A percentile compares a stretch with the other conserved stretches of the same genome.
Evolutionary conservation across 2,113 vertebrate species (phyloP).

Genomic region (Psophia crepitans): DNA sequence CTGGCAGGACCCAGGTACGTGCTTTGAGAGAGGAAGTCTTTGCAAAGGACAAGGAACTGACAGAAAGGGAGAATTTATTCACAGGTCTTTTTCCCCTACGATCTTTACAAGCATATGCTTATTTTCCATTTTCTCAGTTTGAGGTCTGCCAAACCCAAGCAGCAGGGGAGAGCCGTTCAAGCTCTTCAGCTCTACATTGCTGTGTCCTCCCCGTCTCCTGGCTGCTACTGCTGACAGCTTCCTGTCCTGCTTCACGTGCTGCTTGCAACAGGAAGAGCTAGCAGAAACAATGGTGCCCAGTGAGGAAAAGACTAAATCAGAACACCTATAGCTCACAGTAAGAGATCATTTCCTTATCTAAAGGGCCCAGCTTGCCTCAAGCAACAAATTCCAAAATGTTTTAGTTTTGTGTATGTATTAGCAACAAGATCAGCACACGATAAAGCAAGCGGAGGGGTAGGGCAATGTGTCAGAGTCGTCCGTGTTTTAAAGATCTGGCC

Average conservation of each 20-base stretch:
- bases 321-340: not conserved
- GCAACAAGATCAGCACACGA: not conserved
- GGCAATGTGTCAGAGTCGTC: not conserved
- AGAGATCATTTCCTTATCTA: slow-evolving; percentile 47
- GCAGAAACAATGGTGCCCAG: slow-evolving; percentile 17
- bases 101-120: not conserved
- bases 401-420: not conserved
- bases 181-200: not conserved
- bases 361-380: slow-evolving; percentile 26
- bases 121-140: not conserved
- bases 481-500: not conserved
- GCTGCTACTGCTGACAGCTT: not conserved
- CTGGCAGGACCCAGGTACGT: not conserved
- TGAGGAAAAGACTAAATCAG: not conserved
- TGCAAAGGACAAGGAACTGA: not conserved
- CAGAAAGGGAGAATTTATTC: not conserved
- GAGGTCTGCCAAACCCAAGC: not conserved
- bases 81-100: not conserved
- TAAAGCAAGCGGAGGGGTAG: not conserved
- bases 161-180: not conserved
- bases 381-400: not conserved
- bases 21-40: not conserved
- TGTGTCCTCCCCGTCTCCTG: not conserved
- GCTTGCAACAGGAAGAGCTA: not conserved
- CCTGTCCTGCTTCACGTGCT: not conserved